Evolutionary conservation across 2,888 invertebrate species (phyloP), one percentile per base, ranked within the genome.

Genomic region (Hesperia comma): DNA sequence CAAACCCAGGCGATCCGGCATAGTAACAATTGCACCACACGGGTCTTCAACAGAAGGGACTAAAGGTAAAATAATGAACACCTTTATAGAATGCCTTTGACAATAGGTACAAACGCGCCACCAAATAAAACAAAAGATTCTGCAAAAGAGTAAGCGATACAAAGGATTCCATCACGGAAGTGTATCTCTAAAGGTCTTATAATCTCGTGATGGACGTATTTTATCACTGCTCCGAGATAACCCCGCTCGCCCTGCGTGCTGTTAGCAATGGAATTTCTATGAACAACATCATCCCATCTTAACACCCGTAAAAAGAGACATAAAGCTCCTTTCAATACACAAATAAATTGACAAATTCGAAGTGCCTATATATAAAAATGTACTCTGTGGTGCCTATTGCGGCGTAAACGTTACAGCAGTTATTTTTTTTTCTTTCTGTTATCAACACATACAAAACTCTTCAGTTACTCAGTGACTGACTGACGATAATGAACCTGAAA

Each of bases 261-360:
- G 43, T 43, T 15, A 32, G 58, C 43, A 1, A 43, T 5, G 43
- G 58, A 41, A 56, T 56, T 49, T 37, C 21, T 56, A 10, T 19
- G 63, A 37, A 43, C 21, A 26, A 49, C 40, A 61, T 64, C 56
- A 56, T 43, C 55, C 49, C 68, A 60, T 56, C 43, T 53, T 54
- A 64, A 61, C 19, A 49, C 60, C 61, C 61, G 61, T 69, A 69
- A 69, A 68, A 63, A 33, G 14, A 32, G 33, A 56, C 21, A 17
- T 56, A 43, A 49, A 17, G 10, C 33, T 12, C n/a, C 14, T 8
- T 6, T 21, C 33, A 37, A 46, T 49, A 43, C 55, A 19, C 2
- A 56, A 17, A 56, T 32, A 63, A 56, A 63, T 63, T 51, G 51
- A n/a, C 37, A 40, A 51, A 61, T 61, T 37, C 51, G n/a, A 61